Conservation (phyloP, 2,113 vertebrate species). For the Setophaga kirtlandii region DNA sequence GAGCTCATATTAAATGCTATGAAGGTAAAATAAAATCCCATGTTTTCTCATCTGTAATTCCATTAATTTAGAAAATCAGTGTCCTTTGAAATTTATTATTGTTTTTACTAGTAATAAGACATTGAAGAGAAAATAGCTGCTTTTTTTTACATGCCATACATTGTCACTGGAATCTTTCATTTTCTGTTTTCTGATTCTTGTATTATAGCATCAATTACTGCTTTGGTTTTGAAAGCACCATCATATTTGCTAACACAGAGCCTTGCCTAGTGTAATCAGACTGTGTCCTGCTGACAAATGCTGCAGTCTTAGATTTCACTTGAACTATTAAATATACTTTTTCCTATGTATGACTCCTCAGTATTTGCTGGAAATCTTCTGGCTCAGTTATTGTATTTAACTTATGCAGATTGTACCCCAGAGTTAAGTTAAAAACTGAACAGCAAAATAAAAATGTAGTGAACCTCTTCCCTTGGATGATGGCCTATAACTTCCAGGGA, state of each 20-base stretch:
- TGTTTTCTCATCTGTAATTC: slow-evolving; percentile 14
- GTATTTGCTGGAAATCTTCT: neutral
- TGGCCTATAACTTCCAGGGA: neutral
- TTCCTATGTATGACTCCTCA: neutral
- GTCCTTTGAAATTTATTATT: neutral
- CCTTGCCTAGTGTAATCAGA: neutral
- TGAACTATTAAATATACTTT: neutral
- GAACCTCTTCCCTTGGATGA: neutral
- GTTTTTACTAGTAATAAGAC: neutral
- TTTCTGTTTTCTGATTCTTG: neutral
- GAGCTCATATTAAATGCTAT: neutral
- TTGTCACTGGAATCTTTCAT: neutral
- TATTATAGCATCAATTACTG: neutral
- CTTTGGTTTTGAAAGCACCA: neutral
- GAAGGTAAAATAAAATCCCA: neutral
- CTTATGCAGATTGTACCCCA: neutral
- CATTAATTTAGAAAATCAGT: neutral
- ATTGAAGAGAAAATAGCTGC: neutral
- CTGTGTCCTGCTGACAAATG: neutral
- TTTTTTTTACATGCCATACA: neutral
- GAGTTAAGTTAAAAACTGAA: neutral
- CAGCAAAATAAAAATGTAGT: neutral
- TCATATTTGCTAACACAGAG: neutral
- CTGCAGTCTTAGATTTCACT: neutral
- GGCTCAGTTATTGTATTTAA: neutral